A percentile compares a stretch with the other conserved stretches of the same genome.
phyloP scores from a whole-genome alignment of 2,797 vertebrate species.

The Knipowitschia caucasica region DNA sequence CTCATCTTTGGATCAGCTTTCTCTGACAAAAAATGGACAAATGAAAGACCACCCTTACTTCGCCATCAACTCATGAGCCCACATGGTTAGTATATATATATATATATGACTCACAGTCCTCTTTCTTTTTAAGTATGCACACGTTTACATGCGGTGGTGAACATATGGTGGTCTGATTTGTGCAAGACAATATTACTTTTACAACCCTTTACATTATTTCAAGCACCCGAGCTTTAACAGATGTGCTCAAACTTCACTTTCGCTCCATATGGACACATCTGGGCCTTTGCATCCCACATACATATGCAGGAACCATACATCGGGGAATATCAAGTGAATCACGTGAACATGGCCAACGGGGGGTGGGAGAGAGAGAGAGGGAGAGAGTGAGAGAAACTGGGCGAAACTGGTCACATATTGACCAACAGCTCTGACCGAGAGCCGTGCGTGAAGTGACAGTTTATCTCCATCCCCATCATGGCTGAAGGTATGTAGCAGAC shows the following conservation, averaged over 20 bases:
- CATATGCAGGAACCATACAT: constrained; percentile 60
- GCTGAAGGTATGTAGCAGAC: constrained; percentile 75
- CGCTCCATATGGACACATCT: constrained; percentile 9
- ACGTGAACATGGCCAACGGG: constrained; percentile 74
- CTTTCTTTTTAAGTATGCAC: too few relatives aligned
- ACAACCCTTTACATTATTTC: too few relatives aligned
- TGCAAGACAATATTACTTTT: too few relatives aligned
- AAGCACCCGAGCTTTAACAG: too few relatives aligned
- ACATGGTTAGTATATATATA: too few relatives aligned
- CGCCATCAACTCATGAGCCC: too few relatives aligned
- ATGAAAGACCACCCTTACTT: too few relatives aligned
- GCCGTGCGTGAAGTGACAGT: constrained; percentile 34
- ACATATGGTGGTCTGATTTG: too few relatives aligned
- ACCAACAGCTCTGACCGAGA: constrained; percentile 52
- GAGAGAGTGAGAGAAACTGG: constrained; percentile 39
- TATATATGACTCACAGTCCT: too few relatives aligned
- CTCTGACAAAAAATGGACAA: too few relatives aligned
- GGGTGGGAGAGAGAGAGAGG: constrained; percentile 13
- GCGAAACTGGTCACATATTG: constrained; percentile 67
- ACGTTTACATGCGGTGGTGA: too few relatives aligned
- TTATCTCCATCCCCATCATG: constrained; percentile 64
- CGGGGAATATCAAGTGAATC: constrained; percentile 68
- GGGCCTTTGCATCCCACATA: constrained; percentile 59
- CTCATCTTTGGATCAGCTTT: too few relatives aligned
- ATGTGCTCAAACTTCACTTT: not conserved